A percentile compares a stretch with the other conserved stretches of the same genome.
Conservation (phyloP, 2,888 invertebrate species). For the Pomacea canaliculata region DNA sequence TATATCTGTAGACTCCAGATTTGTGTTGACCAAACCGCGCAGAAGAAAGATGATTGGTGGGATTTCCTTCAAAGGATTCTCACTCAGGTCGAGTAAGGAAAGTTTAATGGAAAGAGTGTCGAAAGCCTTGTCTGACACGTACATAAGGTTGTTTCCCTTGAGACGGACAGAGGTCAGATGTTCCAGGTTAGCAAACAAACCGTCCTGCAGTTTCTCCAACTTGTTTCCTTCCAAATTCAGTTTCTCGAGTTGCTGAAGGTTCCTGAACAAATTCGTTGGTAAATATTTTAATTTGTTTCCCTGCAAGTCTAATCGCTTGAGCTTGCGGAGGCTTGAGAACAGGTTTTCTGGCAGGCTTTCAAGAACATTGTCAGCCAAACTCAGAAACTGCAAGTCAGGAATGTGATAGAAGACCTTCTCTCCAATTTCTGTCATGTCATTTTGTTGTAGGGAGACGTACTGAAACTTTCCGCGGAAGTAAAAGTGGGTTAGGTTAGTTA, state of each 20-base stretch:
- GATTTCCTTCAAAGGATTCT: slow-evolving; percentile 11
- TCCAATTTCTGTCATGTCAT: slow-evolving; percentile 8
- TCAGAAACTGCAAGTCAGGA: slow-evolving; percentile 13
- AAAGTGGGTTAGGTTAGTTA: slow-evolving; percentile 22
- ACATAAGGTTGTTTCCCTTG: slow-evolving; percentile 7
- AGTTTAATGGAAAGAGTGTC: slow-evolving; percentile 10
- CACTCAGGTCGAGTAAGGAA: background rate
- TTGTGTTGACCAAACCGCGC: slow-evolving; percentile 9
- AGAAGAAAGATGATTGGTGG: slow-evolving; percentile 11
- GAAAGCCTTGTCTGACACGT: background rate
- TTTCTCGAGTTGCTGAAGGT: background rate
- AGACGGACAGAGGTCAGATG: background rate
- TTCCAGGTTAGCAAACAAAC: slow-evolving; percentile 11
- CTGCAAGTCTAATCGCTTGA: slow-evolving; percentile 17
- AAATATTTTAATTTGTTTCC: slow-evolving; percentile 9
- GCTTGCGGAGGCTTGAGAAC: background rate
- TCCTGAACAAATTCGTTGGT: slow-evolving; percentile 1
- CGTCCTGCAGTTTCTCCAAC: slow-evolving; percentile 7
- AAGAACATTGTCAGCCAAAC: slow-evolving; percentile 13
- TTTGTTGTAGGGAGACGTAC: slow-evolving; percentile 1
- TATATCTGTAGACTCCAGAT: slow-evolving; percentile 13
- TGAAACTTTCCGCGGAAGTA: slow-evolving; percentile 13
- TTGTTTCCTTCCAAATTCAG: slow-evolving; percentile 10
- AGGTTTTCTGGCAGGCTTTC: background rate
- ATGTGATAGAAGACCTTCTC: slow-evolving; percentile 11